Evolutionary conservation across 2,113 vertebrate species (phyloP).

Genomic region (Cynopterus brachyotis): DNA sequence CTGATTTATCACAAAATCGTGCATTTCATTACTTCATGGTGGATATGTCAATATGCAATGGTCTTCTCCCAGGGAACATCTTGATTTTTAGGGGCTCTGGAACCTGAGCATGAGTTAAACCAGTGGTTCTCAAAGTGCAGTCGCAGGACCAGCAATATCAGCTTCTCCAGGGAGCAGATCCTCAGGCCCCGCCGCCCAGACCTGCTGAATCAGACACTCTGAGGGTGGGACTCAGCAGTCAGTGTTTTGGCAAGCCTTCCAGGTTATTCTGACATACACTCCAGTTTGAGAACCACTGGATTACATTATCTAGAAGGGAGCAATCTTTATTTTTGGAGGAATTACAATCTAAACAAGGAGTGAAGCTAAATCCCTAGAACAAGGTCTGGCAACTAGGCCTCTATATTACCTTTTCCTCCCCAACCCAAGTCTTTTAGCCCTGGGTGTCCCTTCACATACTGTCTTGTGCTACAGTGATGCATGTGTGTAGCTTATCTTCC

Average conservation of each 20-base stretch:
- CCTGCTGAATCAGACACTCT: neutral
- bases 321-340: neutral
- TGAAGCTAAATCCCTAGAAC: neutral
- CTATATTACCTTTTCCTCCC: neutral
- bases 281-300: neutral
- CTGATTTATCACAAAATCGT: neutral
- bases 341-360: neutral
- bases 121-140: neutral
- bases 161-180: neutral
- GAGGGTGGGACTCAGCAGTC: neutral
- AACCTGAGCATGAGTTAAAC: neutral
- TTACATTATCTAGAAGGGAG: neutral
- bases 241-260: neutral
- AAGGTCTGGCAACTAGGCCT: neutral
- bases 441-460: no score
- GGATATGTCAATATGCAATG: neutral
- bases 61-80: neutral
- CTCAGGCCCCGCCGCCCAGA: neutral
- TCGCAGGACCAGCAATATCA: neutral
- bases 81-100: neutral
- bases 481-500: neutral
- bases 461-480: neutral
- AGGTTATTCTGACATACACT: neutral
- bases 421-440: neutral
- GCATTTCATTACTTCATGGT: neutral